Conservation (phyloP, 2,113 vertebrate genomes). For the Eptesicus fuscus region DNA sequence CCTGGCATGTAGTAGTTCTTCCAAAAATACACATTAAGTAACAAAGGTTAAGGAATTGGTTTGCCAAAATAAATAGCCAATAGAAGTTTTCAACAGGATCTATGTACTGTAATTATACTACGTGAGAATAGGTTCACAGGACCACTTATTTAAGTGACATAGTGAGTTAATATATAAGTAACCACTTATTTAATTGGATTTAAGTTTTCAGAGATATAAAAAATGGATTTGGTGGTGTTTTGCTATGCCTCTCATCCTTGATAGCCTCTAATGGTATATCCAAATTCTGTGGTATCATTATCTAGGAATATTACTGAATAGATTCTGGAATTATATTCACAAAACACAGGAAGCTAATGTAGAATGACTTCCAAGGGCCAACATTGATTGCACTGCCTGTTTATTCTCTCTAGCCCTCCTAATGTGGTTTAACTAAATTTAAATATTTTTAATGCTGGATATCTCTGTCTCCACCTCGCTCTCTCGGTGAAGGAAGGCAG, state of each 20-base stretch:
- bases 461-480: background rate
- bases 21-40: background rate
- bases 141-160: background rate
- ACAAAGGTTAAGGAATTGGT: background rate
- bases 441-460: background rate
- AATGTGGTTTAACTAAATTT: background rate
- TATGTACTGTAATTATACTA: background rate
- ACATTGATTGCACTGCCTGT: background rate
- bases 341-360: background rate
- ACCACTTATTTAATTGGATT: background rate
- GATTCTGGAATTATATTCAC: background rate
- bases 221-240: background rate
- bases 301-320: background rate
- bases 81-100: background rate
- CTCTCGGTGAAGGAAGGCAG: background rate
- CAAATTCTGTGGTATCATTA: background rate
- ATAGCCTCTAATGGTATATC: background rate
- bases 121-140: background rate
- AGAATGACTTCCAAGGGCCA: background rate
- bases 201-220: background rate
- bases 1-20: background rate
- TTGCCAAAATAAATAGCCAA: background rate
- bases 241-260: background rate
- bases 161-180: background rate
- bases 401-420: background rate